Evolutionary conservation across 1,140 invertebrate species (phyloP), one percentile per base, ranked within the genome.

Genomic region (Trichonephila inaurata): DNA sequence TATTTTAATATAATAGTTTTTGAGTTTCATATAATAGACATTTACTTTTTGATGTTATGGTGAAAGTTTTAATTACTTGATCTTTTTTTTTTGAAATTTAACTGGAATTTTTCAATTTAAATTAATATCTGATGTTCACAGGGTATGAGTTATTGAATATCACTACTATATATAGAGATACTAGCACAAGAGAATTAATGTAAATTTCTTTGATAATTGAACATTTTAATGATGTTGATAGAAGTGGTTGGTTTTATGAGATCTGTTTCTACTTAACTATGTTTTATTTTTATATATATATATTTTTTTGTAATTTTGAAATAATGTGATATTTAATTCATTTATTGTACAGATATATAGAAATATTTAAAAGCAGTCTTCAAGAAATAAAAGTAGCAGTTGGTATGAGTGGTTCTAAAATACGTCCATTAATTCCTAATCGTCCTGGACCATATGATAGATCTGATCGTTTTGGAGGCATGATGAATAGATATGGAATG

Each of bases 291-390:
- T 87, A 12, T 24, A 6, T 19, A 6, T 19, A 24, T 69, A 10
- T 24, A 69, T 40, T 40, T 28, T 28, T 40, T 40, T 40, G 33
- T 40, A 40, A 24, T 83, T 44, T 83, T 7, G 14, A 51, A 28
- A 83, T 21, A 33, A 33, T 64, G 21, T 87, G n/a, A 62, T 87
- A 40, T 64, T 21, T 19, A 62, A 44, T 77, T 28, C 51, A 24
- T 16, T 81, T 16, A n/a, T 21, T 93, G 21, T 95, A 81, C 95
- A 99, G 98, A 96, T 99, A 99, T 96, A 99, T 99, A 95, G 98
- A 99, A 96, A 98, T 99, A 96, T 99, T 99, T 97, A 97, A 98
- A 95, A 98, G 98, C 96, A 98, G 97, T 94, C 96, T 98, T 92
- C 97, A 97, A 85, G 98, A 99, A 96, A 97, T 98, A 69, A 96